These are phyloP conservation scores for Melanocharis versteri DNA, from an alignment of 2,113 vertebrate genomes.

Conservation along the genomic window DNA sequence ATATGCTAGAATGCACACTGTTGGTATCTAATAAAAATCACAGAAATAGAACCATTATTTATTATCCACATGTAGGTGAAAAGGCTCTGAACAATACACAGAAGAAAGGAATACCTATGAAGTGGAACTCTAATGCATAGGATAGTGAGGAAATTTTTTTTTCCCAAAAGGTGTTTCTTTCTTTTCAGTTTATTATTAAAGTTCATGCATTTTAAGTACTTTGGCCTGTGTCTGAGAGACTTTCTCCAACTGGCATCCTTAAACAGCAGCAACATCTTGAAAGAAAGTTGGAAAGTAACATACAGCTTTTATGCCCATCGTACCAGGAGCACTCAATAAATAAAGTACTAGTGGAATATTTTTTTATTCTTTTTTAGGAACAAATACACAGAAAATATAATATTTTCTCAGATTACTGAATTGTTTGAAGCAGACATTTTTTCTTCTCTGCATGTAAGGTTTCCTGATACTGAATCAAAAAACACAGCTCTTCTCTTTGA, in stretches of 20 bases:
- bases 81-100: not conserved
- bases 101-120: slow-evolving; percentile 7
- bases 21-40: not conserved
- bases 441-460: not conserved
- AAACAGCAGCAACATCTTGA: not conserved
- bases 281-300: not conserved
- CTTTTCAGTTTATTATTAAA: not conserved
- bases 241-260: not conserved
- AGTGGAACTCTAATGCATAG: not conserved
- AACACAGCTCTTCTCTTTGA: not conserved
- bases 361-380: not conserved
- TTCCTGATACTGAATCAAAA: not conserved
- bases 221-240: not conserved
- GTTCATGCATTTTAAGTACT: not conserved
- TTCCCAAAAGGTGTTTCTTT: not conserved
- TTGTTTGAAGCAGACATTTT: not conserved
- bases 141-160: not conserved
- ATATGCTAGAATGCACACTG: not conserved
- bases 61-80: not conserved
- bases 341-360: not conserved
- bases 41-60: not conserved
- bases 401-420: not conserved
- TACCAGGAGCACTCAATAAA: not conserved
- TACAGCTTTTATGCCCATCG: not conserved
- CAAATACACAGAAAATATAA: not conserved